phyloP scores from a whole-genome alignment of 2,113 vertebrate genomes.

The Chauna torquata region DNA sequence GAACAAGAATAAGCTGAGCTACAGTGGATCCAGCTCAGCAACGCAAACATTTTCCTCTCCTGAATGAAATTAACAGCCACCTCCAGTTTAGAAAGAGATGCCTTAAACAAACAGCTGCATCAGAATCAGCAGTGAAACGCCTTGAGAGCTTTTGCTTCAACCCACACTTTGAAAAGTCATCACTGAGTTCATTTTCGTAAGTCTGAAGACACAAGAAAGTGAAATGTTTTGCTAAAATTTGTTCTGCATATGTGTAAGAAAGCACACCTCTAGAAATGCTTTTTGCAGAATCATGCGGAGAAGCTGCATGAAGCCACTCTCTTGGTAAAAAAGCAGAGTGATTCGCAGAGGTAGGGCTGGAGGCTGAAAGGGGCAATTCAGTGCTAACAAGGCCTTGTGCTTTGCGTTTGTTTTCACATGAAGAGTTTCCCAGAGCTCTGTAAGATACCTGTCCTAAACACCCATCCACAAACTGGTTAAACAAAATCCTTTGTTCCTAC shows the following conservation, averaged over 20 bases:
- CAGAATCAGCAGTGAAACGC: conserved; percentile 14
- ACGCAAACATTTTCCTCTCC: neutral
- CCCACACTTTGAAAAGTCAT: conserved; percentile 21
- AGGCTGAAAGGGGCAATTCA: neutral
- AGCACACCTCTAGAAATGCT: conserved; percentile 6
- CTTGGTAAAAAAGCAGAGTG: neutral
- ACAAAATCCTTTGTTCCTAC: neutral
- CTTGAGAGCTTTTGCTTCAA: conserved; percentile 19
- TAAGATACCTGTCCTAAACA: neutral
- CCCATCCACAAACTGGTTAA: neutral
- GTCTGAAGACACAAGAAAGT: neutral
- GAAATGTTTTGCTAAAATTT: conserved; percentile 15
- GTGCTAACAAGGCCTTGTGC: neutral
- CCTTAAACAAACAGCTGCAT: conserved; percentile 34
- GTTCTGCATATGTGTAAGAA: neutral
- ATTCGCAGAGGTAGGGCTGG: neutral
- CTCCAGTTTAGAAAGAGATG: conserved; percentile 13
- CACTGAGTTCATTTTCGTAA: neutral
- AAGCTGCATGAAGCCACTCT: neutral
- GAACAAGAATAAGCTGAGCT: neutral
- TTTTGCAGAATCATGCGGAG: neutral
- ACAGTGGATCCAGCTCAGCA: neutral
- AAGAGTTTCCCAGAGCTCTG: neutral
- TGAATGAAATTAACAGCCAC: conserved; percentile 22
- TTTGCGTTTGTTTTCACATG: neutral